Conservation (phyloP, 2,797 vertebrate genomes). For the Yasuhikotakia modesta region DNA sequence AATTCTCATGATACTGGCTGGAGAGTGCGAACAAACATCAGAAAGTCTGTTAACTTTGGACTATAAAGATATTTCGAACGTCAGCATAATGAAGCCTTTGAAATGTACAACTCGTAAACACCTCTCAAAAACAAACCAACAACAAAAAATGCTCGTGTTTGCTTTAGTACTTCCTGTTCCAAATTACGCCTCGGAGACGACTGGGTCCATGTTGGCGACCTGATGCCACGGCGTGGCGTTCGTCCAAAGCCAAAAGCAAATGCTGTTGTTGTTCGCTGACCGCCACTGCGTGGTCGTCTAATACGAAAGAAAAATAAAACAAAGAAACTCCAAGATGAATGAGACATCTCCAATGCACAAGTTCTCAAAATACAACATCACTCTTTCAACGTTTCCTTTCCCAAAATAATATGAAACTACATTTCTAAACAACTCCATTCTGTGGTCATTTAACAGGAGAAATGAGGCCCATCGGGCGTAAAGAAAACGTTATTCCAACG, state of each 20-base stretch:
- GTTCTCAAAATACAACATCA: conserved; percentile 11
- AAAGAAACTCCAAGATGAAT: neutral
- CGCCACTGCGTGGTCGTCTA: neutral
- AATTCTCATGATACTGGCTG: conserved; percentile 43
- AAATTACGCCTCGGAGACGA: neutral
- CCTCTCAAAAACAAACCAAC: neutral
- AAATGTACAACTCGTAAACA: conserved; percentile 36
- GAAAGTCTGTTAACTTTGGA: conserved; percentile 43
- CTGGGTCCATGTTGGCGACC: neutral
- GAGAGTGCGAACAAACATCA: conserved; percentile 27
- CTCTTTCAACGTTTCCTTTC: conserved; percentile 20
- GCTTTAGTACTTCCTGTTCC: neutral
- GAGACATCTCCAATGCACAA: neutral
- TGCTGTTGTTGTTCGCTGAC: neutral
- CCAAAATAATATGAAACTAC: conserved; percentile 26
- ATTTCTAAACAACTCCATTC: conserved; percentile 38
- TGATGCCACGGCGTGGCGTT: neutral
- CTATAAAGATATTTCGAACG: conserved; percentile 34
- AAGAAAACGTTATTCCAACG: conserved; percentile 36
- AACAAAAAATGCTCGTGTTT: neutral
- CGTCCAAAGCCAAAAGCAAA: neutral
- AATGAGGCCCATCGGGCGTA: conserved; percentile 37
- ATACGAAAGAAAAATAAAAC: neutral
- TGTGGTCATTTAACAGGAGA: conserved; percentile 21
- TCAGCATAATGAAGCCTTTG: conserved; percentile 42